These are phyloP conservation scores for Notodonta ziczac DNA, from an alignment of 2,888 invertebrate genomes.

Conservation along the genomic window DNA sequence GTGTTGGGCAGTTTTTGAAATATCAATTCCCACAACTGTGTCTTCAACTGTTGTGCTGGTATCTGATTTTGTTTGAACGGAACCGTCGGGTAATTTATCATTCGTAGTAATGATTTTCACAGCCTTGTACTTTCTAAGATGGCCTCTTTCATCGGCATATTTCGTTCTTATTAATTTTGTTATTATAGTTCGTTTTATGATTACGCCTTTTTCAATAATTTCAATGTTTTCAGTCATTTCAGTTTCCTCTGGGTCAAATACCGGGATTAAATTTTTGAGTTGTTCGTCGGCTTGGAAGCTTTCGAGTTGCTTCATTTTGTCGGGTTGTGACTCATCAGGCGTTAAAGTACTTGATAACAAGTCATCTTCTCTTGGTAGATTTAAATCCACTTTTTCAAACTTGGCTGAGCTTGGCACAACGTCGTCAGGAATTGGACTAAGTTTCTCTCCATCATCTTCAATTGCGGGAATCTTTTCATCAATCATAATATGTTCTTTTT, in stretches of 20 bases:
- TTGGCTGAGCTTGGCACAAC: too few species aligned
- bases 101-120: not conserved
- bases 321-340: too few species aligned
- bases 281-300: not conserved
- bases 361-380: too few species aligned
- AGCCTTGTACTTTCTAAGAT: slow-evolving; percentile 2
- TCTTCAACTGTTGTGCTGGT: slow-evolving; percentile 33
- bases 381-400: too few species aligned
- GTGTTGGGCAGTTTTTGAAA: not conserved
- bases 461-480: too few species aligned
- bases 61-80: slow-evolving; percentile 20
- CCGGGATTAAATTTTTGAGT: slow-evolving; percentile 3
- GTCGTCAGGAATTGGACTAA: too few species aligned
- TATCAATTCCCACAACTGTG: slow-evolving; percentile 11
- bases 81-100: slow-evolving; percentile 34
- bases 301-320: not conserved
- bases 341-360: too few species aligned
- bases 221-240: not conserved
- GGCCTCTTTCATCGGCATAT: slow-evolving; percentile 8
- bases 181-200: not conserved
- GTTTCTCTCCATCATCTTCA: too few species aligned
- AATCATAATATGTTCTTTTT: too few species aligned
- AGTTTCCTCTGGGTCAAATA: not conserved
- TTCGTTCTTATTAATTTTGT: slow-evolving; percentile 1
- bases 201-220: not conserved